These are phyloP conservation scores for Diphyllodes magnificus DNA, from an alignment of 2,113 vertebrate genomes.

Conservation along the genomic window DNA sequence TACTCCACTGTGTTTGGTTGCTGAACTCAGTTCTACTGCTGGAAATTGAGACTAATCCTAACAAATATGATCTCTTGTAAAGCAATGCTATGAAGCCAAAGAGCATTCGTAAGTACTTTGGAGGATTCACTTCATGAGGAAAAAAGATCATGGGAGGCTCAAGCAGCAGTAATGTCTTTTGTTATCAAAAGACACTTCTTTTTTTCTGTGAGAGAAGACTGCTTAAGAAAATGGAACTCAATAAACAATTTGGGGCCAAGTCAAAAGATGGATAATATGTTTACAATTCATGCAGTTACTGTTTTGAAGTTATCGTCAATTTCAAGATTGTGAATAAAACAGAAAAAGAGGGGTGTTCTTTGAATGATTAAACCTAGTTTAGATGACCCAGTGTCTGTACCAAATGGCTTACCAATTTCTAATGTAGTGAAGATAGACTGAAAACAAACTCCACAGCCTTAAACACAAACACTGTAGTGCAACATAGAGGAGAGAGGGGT, in stretches of 20 bases:
- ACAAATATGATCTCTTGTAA: neutral
- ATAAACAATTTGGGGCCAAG: neutral
- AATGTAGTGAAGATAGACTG: neutral
- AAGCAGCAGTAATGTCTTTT: neutral
- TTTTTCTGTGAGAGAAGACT: neutral
- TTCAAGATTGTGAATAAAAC: neutral
- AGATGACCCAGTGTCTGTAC: neutral
- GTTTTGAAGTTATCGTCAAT: neutral
- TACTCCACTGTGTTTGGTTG: neutral
- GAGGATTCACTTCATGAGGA: neutral
- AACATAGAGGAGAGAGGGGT: neutral
- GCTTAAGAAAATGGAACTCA: neutral
- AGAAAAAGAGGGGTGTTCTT: neutral
- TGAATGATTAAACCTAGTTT: neutral
- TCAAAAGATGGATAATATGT: neutral
- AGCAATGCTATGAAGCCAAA: neutral
- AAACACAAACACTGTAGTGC: neutral
- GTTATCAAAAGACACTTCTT: neutral
- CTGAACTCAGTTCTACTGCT: neutral
- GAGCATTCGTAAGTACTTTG: neutral
- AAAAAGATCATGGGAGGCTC: neutral
- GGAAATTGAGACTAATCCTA: neutral
- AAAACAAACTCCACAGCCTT: neutral
- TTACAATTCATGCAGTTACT: neutral
- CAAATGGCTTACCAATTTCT: neutral